phyloP scores from a whole-genome alignment of 2,888 invertebrate genomes.

The Rosalia funebris region DNA sequence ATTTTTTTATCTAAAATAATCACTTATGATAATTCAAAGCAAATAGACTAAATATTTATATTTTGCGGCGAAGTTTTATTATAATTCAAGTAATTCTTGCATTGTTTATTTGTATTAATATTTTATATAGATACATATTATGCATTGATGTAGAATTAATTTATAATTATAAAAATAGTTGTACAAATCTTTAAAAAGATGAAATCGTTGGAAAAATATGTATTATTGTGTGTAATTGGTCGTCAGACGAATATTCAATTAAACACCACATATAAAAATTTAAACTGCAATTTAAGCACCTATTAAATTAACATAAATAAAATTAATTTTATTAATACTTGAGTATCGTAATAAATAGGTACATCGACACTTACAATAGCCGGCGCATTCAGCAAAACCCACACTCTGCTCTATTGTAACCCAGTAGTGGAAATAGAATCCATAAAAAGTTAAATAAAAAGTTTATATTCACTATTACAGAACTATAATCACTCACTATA shows the following conservation, averaged over 20 bases:
- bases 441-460: conserved; percentile 52
- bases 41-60: no score
- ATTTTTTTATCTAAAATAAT: no score
- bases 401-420: conserved; percentile 20
- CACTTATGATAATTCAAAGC: no score
- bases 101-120: no score
- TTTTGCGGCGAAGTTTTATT: no score
- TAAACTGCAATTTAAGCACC: conserved; percentile 31
- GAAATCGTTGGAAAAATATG: not conserved
- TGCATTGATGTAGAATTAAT: no score
- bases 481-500: conserved; percentile 54
- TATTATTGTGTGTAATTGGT: not conserved
- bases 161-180: no score
- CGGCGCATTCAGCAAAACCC: conserved; percentile 28
- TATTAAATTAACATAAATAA: conserved; percentile 40
- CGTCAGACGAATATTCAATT: not conserved
- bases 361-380: conserved; percentile 42
- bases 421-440: conserved; percentile 43
- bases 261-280: conserved; percentile 22
- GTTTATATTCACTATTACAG: conserved; percentile 50
- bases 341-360: conserved; percentile 40
- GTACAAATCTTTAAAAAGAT: no score
- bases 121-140: no score
- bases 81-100: no score
- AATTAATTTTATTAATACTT: conserved; percentile 37